Percentiles rank a stretch among this genome's conserved stretches.
phyloP scores from a whole-genome alignment of 2,113 vertebrate genomes.

The Clarias macrocephalus region DNA sequence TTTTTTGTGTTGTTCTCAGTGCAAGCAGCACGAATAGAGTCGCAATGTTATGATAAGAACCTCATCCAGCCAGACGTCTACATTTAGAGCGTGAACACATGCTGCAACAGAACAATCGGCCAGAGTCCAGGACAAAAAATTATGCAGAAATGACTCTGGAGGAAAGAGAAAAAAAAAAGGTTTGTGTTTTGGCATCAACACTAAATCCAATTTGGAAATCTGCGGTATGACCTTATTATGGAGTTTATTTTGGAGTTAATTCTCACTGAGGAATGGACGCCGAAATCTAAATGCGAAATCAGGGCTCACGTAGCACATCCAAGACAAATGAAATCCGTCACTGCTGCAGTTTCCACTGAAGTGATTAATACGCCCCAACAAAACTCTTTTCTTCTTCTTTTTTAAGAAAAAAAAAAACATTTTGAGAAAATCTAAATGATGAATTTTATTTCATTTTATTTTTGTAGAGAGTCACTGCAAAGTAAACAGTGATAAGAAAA shows the following conservation, averaged over 20 bases:
- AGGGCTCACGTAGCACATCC: not conserved
- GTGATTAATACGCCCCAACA: no score
- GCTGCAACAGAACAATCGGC: not conserved
- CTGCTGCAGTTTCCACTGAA: not conserved
- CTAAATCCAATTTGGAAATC: not conserved
- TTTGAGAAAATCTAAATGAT: not conserved
- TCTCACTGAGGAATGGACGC: not conserved
- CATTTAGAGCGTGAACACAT: not conserved
- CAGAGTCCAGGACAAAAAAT: not conserved
- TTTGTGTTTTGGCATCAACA: not conserved
- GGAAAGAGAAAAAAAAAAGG: not conserved
- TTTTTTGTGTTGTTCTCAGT: not conserved
- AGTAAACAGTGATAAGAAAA: not conserved
- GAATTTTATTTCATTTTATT: not conserved
- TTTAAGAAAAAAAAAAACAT: not conserved
- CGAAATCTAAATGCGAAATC: not conserved
- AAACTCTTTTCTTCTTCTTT: not conserved
- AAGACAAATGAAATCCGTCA: not conserved
- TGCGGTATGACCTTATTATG: not conserved
- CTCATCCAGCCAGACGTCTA: not conserved
- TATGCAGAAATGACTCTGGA: not conserved
- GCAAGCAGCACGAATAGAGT: not conserved
- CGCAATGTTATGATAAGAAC: not conserved
- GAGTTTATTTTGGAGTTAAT: not conserved
- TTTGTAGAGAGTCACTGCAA: not conserved